Conservation (phyloP, 2,888 invertebrate genomes). For the Oligia fasciuncula region DNA sequence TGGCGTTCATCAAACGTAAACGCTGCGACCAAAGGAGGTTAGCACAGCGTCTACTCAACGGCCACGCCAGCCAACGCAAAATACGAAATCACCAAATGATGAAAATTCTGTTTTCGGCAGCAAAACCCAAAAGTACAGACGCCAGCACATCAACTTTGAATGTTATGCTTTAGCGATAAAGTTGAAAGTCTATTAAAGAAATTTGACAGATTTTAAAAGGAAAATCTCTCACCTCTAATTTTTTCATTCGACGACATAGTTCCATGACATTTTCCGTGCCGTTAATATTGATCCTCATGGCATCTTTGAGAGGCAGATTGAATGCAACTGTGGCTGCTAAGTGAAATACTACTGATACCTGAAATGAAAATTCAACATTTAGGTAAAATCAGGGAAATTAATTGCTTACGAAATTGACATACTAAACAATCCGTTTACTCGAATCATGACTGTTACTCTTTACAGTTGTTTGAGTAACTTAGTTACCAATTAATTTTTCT, state of each 20-base stretch:
- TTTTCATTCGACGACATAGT: slow-evolving; percentile 68
- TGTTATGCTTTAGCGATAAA: too few relatives aligned
- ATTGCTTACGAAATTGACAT: background rate
- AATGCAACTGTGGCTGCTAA: slow-evolving; percentile 69
- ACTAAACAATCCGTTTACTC: background rate
- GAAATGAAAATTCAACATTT: slow-evolving; percentile 12
- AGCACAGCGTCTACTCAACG: background rate
- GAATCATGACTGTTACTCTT: background rate
- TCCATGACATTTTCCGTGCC: slow-evolving; percentile 70
- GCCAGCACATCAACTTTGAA: too few relatives aligned
- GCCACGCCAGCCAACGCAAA: background rate
- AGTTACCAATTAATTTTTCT: background rate
- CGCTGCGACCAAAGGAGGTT: background rate
- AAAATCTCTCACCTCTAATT: slow-evolving; percentile 66
- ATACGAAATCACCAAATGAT: background rate
- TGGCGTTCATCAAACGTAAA: background rate
- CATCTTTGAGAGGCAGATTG: slow-evolving; percentile 56
- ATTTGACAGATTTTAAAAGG: too few relatives aligned
- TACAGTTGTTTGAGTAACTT: background rate
- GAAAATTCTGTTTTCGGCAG: background rate
- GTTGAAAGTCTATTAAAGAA: too few relatives aligned
- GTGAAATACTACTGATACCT: slow-evolving; percentile 73
- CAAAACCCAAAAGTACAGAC: background rate
- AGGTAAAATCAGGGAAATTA: background rate
- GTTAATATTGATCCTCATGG: slow-evolving; percentile 63